phyloP scores from a whole-genome alignment of 2,113 vertebrate genomes.

The Apus apus region DNA sequence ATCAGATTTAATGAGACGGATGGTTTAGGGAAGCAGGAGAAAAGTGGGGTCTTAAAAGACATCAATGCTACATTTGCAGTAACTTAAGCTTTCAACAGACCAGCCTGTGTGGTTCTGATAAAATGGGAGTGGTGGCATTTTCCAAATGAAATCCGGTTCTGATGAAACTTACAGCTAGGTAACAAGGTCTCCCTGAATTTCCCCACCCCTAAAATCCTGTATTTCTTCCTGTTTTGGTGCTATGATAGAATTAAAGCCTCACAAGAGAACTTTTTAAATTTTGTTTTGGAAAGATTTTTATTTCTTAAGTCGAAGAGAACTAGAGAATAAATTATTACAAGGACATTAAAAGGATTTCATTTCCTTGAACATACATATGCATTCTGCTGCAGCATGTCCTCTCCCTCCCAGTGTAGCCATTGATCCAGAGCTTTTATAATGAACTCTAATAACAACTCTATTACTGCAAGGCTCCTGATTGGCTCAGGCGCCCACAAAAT shows the following conservation, averaged over 20 bases:
- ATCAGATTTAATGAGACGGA: neutral
- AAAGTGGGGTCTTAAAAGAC: neutral
- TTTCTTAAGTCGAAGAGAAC: constrained; percentile 21
- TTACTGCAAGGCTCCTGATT: constrained; percentile 84
- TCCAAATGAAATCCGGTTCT: neutral
- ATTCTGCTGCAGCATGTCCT: constrained; percentile 73
- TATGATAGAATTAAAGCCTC: neutral
- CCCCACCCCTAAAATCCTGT: neutral
- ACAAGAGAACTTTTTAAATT: neutral
- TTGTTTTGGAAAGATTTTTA: constrained; percentile 24
- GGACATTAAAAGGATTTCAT: constrained; percentile 74
- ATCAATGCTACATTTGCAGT: neutral
- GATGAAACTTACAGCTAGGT: neutral
- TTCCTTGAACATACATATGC: constrained; percentile 76
- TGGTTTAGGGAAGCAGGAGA: neutral
- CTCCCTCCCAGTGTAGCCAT: constrained; percentile 84
- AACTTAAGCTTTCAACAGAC: neutral
- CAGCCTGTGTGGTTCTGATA: accelerated
- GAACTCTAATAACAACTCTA: constrained; percentile 93
- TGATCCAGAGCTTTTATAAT: constrained; percentile 88
- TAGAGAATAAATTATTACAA: constrained; percentile 66
- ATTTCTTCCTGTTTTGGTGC: neutral
- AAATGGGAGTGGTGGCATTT: neutral
- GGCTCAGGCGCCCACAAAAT: constrained; percentile 88
- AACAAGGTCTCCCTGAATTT: neutral